phyloP scores from a whole-genome alignment of 2,888 invertebrate species.

The Glomeris marginata region DNA sequence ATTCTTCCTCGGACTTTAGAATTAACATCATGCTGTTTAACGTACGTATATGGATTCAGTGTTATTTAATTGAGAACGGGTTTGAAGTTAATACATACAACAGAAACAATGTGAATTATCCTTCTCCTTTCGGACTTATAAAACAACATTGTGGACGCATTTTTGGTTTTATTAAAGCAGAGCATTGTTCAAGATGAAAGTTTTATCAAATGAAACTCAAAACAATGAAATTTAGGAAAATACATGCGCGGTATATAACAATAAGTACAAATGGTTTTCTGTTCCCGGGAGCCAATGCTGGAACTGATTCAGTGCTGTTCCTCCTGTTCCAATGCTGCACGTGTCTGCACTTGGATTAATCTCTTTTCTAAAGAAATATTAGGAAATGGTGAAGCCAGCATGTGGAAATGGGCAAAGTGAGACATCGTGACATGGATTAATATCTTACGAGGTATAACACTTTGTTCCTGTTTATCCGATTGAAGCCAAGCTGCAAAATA shows the following conservation, averaged over 20 bases:
- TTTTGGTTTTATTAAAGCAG: too few species aligned
- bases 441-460: constrained; percentile 20
- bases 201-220: too few species aligned
- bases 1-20: background rate
- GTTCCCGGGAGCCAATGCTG: background rate
- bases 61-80: background rate
- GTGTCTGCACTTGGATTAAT: constrained; percentile 17
- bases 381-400: too few species aligned
- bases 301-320: background rate
- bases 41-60: background rate
- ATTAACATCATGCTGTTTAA: background rate
- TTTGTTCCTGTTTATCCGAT: constrained; percentile 19
- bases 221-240: too few species aligned
- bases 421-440: too few species aligned
- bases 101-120: too few species aligned
- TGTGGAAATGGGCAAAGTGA: too few species aligned
- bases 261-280: background rate
- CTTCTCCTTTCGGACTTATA: too few species aligned
- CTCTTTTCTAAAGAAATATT: constrained; percentile 27
- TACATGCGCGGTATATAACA: background rate
- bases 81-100: too few species aligned
- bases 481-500: constrained; percentile 34
- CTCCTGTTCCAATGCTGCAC: too few species aligned
- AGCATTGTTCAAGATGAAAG: too few species aligned
- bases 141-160: too few species aligned